Evolutionary conservation across 2,113 vertebrate species (phyloP).

Genomic region (Paratilapia polleni): DNA sequence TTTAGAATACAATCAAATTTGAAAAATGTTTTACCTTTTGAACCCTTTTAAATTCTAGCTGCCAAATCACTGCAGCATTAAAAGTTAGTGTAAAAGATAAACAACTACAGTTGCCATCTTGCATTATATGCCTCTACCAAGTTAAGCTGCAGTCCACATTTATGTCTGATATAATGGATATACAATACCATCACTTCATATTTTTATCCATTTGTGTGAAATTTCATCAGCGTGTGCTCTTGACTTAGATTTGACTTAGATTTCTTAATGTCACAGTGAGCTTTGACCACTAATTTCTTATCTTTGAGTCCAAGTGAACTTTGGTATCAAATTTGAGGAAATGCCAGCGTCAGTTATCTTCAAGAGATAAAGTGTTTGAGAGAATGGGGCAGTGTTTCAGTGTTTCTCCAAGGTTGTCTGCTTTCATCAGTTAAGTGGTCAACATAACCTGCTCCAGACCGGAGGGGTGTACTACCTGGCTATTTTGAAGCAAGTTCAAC

Average conservation of each 20-base stretch:
- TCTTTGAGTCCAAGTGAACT: slow-evolving; percentile 1
- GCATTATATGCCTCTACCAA: accelerated
- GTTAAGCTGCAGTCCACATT: too few species aligned
- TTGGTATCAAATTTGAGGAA: background rate
- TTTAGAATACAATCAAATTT: background rate
- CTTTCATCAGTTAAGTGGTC: background rate
- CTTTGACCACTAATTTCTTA: background rate
- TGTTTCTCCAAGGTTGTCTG: too few species aligned
- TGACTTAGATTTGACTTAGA: too few species aligned
- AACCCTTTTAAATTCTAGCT: background rate
- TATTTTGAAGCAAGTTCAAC: background rate
- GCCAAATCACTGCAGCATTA: background rate
- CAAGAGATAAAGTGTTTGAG: background rate
- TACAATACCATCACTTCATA: too few species aligned
- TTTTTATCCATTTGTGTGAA: too few species aligned
- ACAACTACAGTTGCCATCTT: background rate
- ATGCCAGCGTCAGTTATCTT: background rate
- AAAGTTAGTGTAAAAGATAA: background rate
- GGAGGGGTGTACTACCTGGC: background rate
- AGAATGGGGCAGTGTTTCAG: background rate
- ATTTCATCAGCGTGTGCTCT: too few species aligned
- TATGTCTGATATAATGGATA: too few species aligned
- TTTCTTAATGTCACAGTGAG: too few species aligned
- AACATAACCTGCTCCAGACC: background rate
- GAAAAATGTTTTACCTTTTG: background rate